Evolutionary conservation across 2,888 invertebrate genomes (phyloP), one percentile per base, ranked within the genome.

Genomic region (Ceraclea dissimilis): DNA sequence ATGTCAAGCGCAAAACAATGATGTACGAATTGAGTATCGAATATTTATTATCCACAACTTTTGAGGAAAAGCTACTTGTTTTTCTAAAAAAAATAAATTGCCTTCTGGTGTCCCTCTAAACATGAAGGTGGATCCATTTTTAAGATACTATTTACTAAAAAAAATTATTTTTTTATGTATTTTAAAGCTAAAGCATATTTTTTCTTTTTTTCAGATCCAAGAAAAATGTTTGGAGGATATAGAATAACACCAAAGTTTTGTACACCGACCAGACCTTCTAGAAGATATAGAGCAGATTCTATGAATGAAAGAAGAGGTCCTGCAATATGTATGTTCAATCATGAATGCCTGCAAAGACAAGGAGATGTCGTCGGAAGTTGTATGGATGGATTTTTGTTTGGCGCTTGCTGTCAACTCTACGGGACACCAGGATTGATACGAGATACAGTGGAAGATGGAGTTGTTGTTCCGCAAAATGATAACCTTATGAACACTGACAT

Each of bases 261-360:
- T 72, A 85, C 86, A 66, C 84, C 89, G 18, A 80, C 85, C 4
- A 73, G 83, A 67, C 81, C 83, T 39, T 75, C 84, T 18, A 79
- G 75, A 34, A 68, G 76, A 63, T 76, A 79, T 47, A 81, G 83
- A 64, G 49, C 43, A 2, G 34, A 49, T 6, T 16, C 19, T 16
- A 16, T 16, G 6, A 48, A 52, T 5, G 50, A 52, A n/a, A 53
- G 34, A 34, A 76, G 79, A 64, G 86, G 87, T 1, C 85, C 85
- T 43, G 88, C 87, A 39, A 85, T 91, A 66, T 93, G 93, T 72
- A 93, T 93, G 93, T 94, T 93, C 76, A 93, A 93, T 73, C 90
- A 91, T 67, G 92, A 93, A 68, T 93, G 93, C 68, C 78, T 79
- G 1, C 85, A 86, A 64, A 76, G 89, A 60, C 83, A 83, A 0